Evolutionary conservation across 2,113 vertebrate genomes (phyloP).

Genomic region (Hemiscyllium ocellatum): DNA sequence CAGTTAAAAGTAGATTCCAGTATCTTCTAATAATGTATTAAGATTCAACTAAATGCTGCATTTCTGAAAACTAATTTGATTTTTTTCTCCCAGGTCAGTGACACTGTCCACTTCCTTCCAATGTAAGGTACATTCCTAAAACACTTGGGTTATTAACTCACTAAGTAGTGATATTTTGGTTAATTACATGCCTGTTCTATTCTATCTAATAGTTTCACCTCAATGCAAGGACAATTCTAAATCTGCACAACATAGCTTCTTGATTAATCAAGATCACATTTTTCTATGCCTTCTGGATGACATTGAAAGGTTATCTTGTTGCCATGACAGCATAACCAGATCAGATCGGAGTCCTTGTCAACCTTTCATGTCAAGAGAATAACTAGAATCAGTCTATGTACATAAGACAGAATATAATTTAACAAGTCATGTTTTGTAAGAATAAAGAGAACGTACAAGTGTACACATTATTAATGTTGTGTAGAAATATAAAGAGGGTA

Average conservation of each 20-base stretch:
- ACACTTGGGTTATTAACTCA: not conserved
- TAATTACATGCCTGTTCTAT: not conserved
- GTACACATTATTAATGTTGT: not conserved
- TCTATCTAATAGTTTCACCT: constrained; percentile 10
- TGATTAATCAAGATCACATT: constrained; percentile 34
- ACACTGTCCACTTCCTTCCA: not conserved
- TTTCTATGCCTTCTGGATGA: constrained; percentile 1
- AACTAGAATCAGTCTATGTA: not conserved
- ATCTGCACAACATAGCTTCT: constrained; percentile 26
- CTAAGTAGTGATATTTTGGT: not conserved
- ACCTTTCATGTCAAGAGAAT: constrained; percentile 20
- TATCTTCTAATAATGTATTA: not conserved
- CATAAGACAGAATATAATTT: constrained; percentile 16
- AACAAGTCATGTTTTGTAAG: constrained; percentile 3
- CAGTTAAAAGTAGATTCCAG: not conserved
- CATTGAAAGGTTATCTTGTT: constrained; percentile 37
- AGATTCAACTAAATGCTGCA: not conserved
- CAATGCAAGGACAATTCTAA: constrained; percentile 26
- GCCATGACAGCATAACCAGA: constrained; percentile 31
- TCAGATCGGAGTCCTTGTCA: constrained; percentile 32
- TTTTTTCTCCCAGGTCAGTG: not conserved
- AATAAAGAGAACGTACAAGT: not conserved
- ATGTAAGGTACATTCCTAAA: not conserved
- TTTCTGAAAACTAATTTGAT: not conserved
- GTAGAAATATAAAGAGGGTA: not conserved